Evolutionary conservation across 2,113 vertebrate genomes (phyloP), one percentile per base, ranked within the genome.

Genomic region (Holacanthus passer): DNA sequence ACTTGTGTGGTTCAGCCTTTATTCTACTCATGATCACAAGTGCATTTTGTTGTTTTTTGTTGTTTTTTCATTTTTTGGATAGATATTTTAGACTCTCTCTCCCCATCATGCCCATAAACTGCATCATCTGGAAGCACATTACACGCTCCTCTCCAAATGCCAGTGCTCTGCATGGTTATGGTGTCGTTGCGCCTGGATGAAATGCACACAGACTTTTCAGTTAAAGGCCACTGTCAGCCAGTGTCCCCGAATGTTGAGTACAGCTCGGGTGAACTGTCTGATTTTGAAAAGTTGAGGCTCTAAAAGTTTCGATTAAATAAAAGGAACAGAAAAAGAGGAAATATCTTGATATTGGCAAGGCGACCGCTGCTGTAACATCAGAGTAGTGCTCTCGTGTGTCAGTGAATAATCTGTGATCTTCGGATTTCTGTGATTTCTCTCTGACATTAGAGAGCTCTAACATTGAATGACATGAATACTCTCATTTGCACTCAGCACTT

Each of bases 221-320:
- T 73, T 85, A 87, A 90, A 90, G 86, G 86, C 86, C 88, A 91
- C 58, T 77, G 63, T 63, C 41, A 29, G 55, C 74, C 80, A 82
- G 11, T 31, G 55, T 74, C 56, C 58, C 69, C 3, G 2, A 69
- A 83, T 74, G 41, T 1, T 59, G 74, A 76, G 53, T 5, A 22
- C 53, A 64, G 58, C 70, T 82, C 5, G 7, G 77, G 14, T 77
- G 60, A 90, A 69, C 50, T 11, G 41, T 69, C 39, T 85, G 63
- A 63, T 82, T 88, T 71, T 60, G 24, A 69, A 79, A 64, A 55
- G 47, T 50, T 70, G 16, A 60, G 55, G 31, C 58, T 77, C n/a
- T 31, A 32, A 77, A 83, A 52, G 53, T 79, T 73, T 81, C 22
- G 3, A 81, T 50, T 29, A 6, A 59, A 45, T 47, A 3, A 41